phyloP scores from a whole-genome alignment of 2,113 vertebrate species.

The Poicephalus meyeri region DNA sequence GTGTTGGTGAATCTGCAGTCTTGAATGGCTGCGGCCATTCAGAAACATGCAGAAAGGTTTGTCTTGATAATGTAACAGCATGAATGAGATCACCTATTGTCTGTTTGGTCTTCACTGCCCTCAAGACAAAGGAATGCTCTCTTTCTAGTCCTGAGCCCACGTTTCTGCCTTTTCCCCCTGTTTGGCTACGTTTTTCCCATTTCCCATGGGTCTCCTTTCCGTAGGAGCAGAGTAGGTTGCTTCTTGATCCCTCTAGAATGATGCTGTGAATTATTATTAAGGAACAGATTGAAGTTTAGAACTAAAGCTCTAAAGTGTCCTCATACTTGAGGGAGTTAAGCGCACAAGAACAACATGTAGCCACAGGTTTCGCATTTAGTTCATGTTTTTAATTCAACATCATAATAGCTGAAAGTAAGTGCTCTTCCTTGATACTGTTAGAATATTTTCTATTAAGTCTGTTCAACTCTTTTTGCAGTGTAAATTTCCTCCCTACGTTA shows the following conservation, averaged over 20 bases:
- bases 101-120: neutral
- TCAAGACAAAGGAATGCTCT: neutral
- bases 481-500: constrained; percentile 3
- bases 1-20: neutral
- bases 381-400: neutral
- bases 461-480: neutral
- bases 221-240: neutral
- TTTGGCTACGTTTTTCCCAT: neutral
- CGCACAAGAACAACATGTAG: neutral
- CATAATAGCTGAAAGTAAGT: neutral
- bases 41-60: neutral
- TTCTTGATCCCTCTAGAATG: neutral
- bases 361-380: neutral
- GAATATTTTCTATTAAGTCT: constrained; percentile 1
- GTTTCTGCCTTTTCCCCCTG: neutral
- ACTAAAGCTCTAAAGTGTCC: neutral
- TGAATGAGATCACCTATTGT: neutral
- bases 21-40: neutral
- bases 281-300: neutral
- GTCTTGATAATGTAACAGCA: accelerated
- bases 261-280: neutral
- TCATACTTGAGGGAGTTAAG: neutral
- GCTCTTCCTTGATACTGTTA: neutral
- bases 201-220: neutral
- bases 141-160: neutral